phyloP scores from a whole-genome alignment of 2,797 vertebrate species.

The Pseudochromis fuscus region DNA sequence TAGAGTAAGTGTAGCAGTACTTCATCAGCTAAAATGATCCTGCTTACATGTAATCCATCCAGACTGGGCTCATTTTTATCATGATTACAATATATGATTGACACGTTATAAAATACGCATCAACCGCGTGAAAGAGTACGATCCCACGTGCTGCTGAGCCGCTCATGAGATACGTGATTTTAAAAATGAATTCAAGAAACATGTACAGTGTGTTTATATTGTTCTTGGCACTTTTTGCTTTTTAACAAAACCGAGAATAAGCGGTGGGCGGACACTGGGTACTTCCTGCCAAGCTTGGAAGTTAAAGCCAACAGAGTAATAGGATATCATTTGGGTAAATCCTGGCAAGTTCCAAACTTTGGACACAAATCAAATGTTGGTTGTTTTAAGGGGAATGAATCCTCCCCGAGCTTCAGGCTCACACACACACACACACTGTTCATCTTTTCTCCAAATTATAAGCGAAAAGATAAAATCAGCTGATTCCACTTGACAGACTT shows the following conservation, averaged over 20 bases:
- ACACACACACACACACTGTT: constrained; percentile 22
- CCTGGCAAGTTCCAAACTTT: constrained; percentile 37
- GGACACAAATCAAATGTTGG: constrained; percentile 47
- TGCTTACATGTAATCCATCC: not conserved
- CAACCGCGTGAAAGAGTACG: not conserved
- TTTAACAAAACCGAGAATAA: constrained; percentile 49
- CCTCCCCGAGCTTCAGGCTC: constrained; percentile 27
- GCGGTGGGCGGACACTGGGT: constrained; percentile 31
- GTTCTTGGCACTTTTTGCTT: constrained; percentile 45
- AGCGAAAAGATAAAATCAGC: constrained; percentile 22
- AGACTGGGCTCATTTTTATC: not conserved
- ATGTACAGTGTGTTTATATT: constrained; percentile 48
- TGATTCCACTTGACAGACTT: constrained; percentile 28
- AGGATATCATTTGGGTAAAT: constrained; percentile 57
- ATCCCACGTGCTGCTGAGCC: constrained; percentile 4
- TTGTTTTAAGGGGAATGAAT: constrained; percentile 46
- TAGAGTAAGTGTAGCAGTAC: not conserved
- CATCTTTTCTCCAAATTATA: constrained; percentile 24
- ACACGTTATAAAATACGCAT: not conserved
- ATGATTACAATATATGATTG: not conserved
- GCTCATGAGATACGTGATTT: constrained; percentile 28
- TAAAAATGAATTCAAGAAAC: constrained; percentile 46
- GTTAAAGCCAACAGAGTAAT: constrained; percentile 54
- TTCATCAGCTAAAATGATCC: not conserved
- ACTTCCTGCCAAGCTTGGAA: constrained; percentile 52